phyloP scores from a whole-genome alignment of 1,140 invertebrate species.

The Trichogramma pretiosum region DNA sequence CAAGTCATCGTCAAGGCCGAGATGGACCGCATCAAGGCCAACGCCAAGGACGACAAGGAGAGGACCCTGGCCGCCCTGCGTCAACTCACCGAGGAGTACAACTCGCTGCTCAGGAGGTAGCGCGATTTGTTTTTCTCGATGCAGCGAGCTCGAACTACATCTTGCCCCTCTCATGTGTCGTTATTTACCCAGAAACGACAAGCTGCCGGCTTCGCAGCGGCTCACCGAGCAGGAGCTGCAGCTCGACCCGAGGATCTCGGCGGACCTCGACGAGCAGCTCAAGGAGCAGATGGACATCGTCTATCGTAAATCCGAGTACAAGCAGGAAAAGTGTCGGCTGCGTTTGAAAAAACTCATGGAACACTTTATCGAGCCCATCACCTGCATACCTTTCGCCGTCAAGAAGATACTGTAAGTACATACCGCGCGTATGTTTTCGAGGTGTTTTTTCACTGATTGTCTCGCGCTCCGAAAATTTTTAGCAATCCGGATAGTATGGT shows the following conservation, averaged over 20 bases:
- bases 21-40: conserved; percentile 46
- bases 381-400: conserved; percentile 55
- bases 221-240: conserved; percentile 50
- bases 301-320: conserved; percentile 51
- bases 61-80: conserved; percentile 27
- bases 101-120: conserved; percentile 29
- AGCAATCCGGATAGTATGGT: conserved; percentile 42
- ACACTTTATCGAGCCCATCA: conserved; percentile 59
- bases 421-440: too few relatives aligned
- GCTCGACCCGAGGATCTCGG: conserved; percentile 54
- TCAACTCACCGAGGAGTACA: conserved; percentile 33
- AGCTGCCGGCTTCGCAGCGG: conserved; percentile 51
- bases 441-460: not conserved
- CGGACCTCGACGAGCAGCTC: conserved; percentile 51
- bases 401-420: conserved; percentile 42
- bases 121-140: conserved; percentile 1
- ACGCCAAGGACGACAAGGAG: conserved; percentile 52
- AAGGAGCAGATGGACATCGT: conserved; percentile 53
- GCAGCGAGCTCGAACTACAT: too few relatives aligned
- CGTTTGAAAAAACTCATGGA: conserved; percentile 61
- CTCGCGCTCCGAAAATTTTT: conserved; percentile 5
- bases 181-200: conserved; percentile 50
- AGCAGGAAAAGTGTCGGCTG: conserved; percentile 60
- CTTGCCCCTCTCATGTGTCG: too few relatives aligned
- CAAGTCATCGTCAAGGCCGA: conserved; percentile 51